These are phyloP conservation scores for Salmo trutta DNA, from an alignment of 2,797 vertebrate genomes.

Conservation along the genomic window DNA sequence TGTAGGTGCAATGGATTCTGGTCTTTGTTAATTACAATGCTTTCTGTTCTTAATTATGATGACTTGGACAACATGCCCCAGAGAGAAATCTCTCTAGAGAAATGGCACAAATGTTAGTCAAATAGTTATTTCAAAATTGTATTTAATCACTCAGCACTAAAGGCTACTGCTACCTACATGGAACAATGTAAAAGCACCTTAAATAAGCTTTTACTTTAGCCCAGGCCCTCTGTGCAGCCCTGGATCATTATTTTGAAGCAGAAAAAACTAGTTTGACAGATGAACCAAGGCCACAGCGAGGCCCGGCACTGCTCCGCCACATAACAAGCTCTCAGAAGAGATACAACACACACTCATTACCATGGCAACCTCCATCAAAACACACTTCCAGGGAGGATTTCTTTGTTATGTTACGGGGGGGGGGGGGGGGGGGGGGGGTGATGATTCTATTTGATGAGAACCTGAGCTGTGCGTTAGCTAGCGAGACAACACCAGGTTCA, in stretches of 20 bases:
- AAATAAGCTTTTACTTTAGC: slow-evolving; percentile 80
- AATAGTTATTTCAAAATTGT: too few species aligned
- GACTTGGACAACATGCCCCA: too few species aligned
- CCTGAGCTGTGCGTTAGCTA: slow-evolving; percentile 77
- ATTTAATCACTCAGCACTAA: too few species aligned
- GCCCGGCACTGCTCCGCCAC: slow-evolving; percentile 91
- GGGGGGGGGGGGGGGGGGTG: slow-evolving; percentile 82
- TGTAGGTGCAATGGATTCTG: too few species aligned
- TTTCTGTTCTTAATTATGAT: too few species aligned
- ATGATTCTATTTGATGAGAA: slow-evolving; percentile 94
- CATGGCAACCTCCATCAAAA: slow-evolving; percentile 93
- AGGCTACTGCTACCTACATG: slow-evolving; percentile 44
- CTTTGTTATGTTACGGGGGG: slow-evolving; percentile 89
- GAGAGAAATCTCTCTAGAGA: too few species aligned
- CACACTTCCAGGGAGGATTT: slow-evolving; percentile 91
- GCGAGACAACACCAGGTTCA: slow-evolving; percentile 60
- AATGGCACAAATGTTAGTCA: too few species aligned
- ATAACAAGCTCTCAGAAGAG: slow-evolving; percentile 99
- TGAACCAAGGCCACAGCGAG: slow-evolving; percentile 90
- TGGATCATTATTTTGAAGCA: slow-evolving; percentile 99
- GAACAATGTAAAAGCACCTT: slow-evolving; percentile 71
- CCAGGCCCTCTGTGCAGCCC: slow-evolving; percentile 86
- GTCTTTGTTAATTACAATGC: too few species aligned
- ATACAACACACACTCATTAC: slow-evolving; percentile 91
- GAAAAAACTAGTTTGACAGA: slow-evolving; percentile 99